Conservation (phyloP, 2,888 invertebrate genomes). For the Cabera pusaria region DNA sequence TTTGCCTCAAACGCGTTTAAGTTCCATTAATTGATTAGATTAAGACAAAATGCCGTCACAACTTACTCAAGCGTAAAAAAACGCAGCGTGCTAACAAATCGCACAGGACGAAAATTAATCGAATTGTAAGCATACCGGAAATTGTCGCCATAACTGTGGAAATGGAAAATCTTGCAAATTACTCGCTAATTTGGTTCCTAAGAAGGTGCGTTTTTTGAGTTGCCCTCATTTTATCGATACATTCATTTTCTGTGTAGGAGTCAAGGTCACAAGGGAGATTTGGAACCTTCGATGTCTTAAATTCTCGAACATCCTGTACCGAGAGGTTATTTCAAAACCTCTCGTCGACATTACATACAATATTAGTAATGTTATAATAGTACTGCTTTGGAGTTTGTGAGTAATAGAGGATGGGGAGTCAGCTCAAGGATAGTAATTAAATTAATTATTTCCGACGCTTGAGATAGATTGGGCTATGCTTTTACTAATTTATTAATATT, state of each 20-base stretch:
- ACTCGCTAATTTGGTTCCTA: constrained; percentile 9
- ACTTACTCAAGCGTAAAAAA: not conserved
- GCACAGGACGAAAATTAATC: constrained; percentile 18
- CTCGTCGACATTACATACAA: constrained; percentile 6
- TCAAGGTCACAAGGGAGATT: constrained; percentile 17
- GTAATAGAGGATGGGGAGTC: constrained; percentile 8
- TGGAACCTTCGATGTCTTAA: constrained; percentile 33
- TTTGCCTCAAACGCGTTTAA: constrained; percentile 4
- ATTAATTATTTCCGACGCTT: constrained; percentile 6
- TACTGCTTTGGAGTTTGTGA: constrained; percentile 2
- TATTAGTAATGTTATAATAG: not conserved
- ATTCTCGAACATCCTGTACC: constrained; percentile 43
- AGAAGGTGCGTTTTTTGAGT: constrained; percentile 22
- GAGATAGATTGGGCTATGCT: not conserved
- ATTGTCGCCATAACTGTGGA: constrained; percentile 15
- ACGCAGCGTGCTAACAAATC: constrained; percentile 2
- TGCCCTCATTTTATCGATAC: constrained; percentile 19
- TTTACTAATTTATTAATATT: too few relatives aligned
- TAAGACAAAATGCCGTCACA: constrained; percentile 3
- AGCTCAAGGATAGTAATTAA: constrained; percentile 2
- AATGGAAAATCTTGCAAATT: constrained; percentile 21
- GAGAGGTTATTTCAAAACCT: constrained; percentile 14
- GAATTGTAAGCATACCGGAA: constrained; percentile 22
- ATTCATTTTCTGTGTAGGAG: constrained; percentile 21
- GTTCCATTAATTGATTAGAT: constrained; percentile 4